Evolutionary conservation across 2,888 invertebrate genomes (phyloP).

Genomic region (Acanthoscelides obtectus): DNA sequence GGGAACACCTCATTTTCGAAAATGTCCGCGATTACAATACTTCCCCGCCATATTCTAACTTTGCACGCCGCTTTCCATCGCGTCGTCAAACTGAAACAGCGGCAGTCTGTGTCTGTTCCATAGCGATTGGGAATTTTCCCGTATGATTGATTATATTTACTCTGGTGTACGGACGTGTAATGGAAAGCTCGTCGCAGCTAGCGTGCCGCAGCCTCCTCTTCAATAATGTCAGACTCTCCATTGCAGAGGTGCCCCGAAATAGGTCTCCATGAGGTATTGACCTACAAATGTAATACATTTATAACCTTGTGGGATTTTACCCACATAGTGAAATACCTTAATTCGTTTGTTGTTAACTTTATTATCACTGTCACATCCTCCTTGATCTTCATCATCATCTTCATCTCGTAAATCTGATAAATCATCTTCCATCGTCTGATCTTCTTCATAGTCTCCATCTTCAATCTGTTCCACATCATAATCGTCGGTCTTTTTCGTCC

Average conservation of each 20-base stretch:
- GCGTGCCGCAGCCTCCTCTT: neutral
- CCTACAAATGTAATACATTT: too few relatives aligned
- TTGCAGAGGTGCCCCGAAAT: neutral
- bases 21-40: too few relatives aligned
- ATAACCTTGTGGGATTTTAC: too few relatives aligned
- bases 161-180: neutral
- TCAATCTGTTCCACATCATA: constrained; percentile 13
- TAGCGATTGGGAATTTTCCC: neutral
- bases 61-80: neutral
- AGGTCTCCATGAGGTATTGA: neutral
- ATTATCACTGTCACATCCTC: too few relatives aligned
- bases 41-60: too few relatives aligned
- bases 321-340: too few relatives aligned
- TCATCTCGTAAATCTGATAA: too few relatives aligned
- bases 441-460: constrained; percentile 39
- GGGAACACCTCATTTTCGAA: too few relatives aligned
- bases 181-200: neutral
- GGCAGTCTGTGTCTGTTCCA: neutral
- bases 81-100: neutral
- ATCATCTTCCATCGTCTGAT: constrained; percentile 34
- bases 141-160: neutral
- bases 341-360: too few relatives aligned
- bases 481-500: constrained; percentile 6
- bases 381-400: too few relatives aligned
- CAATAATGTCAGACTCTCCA: neutral